phyloP scores from a whole-genome alignment of 2,797 vertebrate genomes.

The Notolabrus celidotus region DNA sequence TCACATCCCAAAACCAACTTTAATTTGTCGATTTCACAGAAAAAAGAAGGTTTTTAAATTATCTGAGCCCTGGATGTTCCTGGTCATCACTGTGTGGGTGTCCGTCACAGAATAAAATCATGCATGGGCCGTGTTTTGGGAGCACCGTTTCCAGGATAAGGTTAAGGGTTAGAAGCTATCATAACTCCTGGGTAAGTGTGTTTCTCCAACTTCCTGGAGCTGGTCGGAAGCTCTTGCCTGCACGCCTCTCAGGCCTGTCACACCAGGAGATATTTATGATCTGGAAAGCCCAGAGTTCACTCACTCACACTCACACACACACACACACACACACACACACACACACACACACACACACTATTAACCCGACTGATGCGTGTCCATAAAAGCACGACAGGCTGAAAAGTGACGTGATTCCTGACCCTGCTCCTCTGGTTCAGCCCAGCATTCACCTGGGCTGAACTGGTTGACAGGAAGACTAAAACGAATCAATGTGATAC shows the following conservation, averaged over 20 bases:
- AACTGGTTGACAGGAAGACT: constrained; percentile 1
- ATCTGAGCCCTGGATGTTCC: neutral
- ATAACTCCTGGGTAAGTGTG: constrained; percentile 62
- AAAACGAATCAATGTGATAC: neutral
- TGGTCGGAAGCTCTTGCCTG: constrained; percentile 75
- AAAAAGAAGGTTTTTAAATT: no score
- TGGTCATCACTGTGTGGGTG: neutral
- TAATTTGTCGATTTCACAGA: neutral
- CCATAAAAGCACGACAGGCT: constrained; percentile 22
- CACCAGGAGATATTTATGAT: constrained; percentile 76
- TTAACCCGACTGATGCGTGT: neutral
- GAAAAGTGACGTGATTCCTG: neutral
- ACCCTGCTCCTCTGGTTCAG: neutral
- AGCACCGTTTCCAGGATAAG: constrained; percentile 27
- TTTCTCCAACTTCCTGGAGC: constrained; percentile 77
- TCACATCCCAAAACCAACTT: no score
- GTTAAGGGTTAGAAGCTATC: constrained; percentile 53
- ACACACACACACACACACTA: no score
- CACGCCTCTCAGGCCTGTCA: constrained; percentile 64
- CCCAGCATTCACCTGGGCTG: neutral
- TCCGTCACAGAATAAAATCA: neutral
- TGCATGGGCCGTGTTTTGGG: constrained; percentile 7
- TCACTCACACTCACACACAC: constrained; percentile 15
- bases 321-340: no score
- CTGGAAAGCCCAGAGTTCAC: constrained; percentile 64